Evolutionary conservation across 2,113 vertebrate species (phyloP).

Genomic region (Hippocampus guttulatus): DNA sequence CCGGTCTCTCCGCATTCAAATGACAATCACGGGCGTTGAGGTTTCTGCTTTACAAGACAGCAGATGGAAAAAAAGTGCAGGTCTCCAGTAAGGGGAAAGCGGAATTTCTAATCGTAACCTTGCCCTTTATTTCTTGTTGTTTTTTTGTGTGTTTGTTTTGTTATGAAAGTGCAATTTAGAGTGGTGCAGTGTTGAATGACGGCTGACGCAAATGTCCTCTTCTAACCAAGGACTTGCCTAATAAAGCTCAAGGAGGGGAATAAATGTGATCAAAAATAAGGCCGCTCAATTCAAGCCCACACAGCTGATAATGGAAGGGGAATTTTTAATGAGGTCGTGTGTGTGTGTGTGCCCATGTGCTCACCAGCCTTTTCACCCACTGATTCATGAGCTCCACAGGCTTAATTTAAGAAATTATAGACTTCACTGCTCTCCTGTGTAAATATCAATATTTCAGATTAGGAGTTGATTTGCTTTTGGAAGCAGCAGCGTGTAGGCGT

Average conservation of each 20-base stretch:
- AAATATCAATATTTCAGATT: slow-evolving; percentile 48
- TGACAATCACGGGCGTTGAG: no score
- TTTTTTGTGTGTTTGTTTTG: slow-evolving; percentile 46
- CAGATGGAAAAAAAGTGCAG: no score
- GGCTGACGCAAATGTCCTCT: slow-evolving; percentile 52
- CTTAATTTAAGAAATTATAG: slow-evolving; percentile 37
- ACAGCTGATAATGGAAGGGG: slow-evolving; percentile 52
- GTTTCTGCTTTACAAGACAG: no score
- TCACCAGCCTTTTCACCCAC: neutral
- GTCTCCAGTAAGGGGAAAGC: no score
- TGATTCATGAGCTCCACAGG: slow-evolving; percentile 27
- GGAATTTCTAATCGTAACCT: slow-evolving; percentile 50
- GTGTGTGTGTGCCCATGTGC: neutral
- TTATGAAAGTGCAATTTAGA: neutral
- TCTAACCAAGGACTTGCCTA: slow-evolving; percentile 55
- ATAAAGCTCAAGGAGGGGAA: slow-evolving; percentile 59
- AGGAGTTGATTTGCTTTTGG: slow-evolving; percentile 27
- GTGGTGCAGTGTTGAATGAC: slow-evolving; percentile 39
- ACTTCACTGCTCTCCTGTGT: slow-evolving; percentile 15
- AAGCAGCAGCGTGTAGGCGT: slow-evolving; percentile 22
- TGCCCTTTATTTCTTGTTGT: slow-evolving; percentile 56
- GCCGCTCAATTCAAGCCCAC: slow-evolving; percentile 44
- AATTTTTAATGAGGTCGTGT: slow-evolving; percentile 39
- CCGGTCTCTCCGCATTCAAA: no score
- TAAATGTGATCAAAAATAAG: slow-evolving; percentile 54